Evolutionary conservation across 2,113 vertebrate genomes (phyloP).

Genomic region (Aleadryas rufinucha): DNA sequence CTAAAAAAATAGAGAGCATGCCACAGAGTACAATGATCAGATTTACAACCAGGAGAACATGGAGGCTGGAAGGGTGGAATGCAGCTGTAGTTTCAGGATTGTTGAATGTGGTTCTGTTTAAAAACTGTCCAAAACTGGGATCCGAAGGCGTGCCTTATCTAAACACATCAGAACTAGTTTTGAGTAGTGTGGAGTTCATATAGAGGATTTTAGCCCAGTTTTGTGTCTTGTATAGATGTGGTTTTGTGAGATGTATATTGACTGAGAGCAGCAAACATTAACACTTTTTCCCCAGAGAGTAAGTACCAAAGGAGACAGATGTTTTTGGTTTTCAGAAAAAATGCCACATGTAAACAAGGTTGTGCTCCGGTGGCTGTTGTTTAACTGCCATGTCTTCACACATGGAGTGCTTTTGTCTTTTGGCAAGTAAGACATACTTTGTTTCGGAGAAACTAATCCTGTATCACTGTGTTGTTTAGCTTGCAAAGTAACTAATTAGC

Average conservation of each 20-base stretch:
- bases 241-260: background rate
- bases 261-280: background rate
- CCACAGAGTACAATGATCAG: background rate
- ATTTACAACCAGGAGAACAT: background rate
- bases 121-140: no score
- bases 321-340: background rate
- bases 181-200: background rate
- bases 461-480: background rate
- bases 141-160: background rate
- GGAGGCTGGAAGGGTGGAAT: background rate
- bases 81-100: background rate
- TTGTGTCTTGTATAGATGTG: background rate
- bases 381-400: background rate
- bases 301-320: background rate
- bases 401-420: background rate
- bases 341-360: background rate
- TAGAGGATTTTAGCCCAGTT: background rate
- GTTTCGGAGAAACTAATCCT: background rate
- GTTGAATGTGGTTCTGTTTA: background rate
- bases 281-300: background rate
- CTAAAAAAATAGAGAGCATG: background rate
- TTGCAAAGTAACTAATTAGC: background rate
- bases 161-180: background rate
- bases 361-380: background rate
- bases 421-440: background rate